Percentiles rank a stretch among this genome's conserved stretches.
Evolutionary conservation across 2,888 invertebrate genomes (phyloP).

Genomic region (Caenorhabditis imperialis): DNA sequence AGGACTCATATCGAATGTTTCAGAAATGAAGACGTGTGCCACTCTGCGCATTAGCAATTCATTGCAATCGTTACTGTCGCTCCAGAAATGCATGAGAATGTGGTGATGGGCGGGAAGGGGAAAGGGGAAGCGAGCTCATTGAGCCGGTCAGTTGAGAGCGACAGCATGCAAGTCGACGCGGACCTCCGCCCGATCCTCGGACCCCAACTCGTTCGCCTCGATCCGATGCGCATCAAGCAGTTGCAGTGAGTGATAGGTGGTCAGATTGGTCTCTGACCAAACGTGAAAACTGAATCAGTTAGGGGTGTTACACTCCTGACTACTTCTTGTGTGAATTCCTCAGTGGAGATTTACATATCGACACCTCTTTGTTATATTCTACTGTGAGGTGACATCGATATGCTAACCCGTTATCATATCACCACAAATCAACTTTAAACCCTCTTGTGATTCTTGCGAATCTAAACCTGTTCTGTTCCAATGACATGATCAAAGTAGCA

Average conservation of each 20-base stretch:
- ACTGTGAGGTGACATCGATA: constrained; percentile 47
- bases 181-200: constrained; percentile 73
- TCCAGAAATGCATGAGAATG: constrained; percentile 49
- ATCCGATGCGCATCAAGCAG: constrained; percentile 70
- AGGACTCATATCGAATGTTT: constrained; percentile 39
- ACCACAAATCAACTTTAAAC: constrained; percentile 24
- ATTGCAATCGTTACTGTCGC: background rate
- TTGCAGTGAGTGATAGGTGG: constrained; percentile 58
- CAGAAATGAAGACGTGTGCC: constrained; percentile 33
- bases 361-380: no score
- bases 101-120: constrained; percentile 21
- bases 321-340: no score
- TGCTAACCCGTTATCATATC: constrained; percentile 36
- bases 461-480: constrained; percentile 19
- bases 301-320: no score
- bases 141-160: constrained; percentile 20
- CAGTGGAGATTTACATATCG: no score
- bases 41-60: no score
- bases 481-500: no score
- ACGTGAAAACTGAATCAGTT: no score
- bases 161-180: constrained; percentile 68
- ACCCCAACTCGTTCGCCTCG: constrained; percentile 69
- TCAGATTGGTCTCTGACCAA: background rate
- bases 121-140: no score
- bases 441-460: constrained; percentile 19